Evolutionary conservation across 2,113 vertebrate species (phyloP), one percentile per base, ranked within the genome.

Genomic region (Vidua chalybeata): DNA sequence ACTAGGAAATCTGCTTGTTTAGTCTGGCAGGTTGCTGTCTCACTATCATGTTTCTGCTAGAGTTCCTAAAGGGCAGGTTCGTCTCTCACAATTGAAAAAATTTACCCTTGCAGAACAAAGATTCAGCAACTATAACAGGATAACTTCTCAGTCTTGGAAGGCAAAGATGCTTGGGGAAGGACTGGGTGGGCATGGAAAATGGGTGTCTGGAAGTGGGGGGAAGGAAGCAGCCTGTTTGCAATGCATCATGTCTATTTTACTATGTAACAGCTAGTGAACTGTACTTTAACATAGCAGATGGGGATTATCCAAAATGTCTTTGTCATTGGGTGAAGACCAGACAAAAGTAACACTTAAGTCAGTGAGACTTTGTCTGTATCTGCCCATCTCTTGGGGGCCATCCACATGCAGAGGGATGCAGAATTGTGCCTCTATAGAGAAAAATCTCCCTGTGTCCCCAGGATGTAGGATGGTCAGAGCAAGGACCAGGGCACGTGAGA

Each of bases 401-500:
- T 48, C 30, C 7, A 10, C 10, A n/a, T 4, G 5, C 9, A 72
- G 27, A 64, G 81, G 10, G 9, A 16, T 19, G 6, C 9, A 67
- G 58, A 56, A 61, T 10, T 61, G 8, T 55, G 28, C 33, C 12
- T 37, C 10, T n/a, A 9, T 5, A 52, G 15, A 62, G 21, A 81
- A 82, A 71, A 62, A 22, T 13, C 2, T 8, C 20, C 22, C 17
- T 4, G 5, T 0, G 1, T 6, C 12, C 8, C 2, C 2, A 49
- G 19, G 35, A 27, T 28, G 14, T 5, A 22, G 16, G 5, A n/a
- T 19, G 2, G 16, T 82, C 16, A 39, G 26, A 76, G 7, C 2
- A n/a, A 83, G 13, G 1, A 1, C 4, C 0, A 0, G 7, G 9
- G 22, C 27, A 48, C 4, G 21, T 0, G 2, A 39, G 23, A 11